Percentiles rank a stretch among this genome's conserved stretches.
These are phyloP conservation scores for Mizuhopecten yessoensis DNA, from an alignment of 1,140 invertebrate species.

Conservation along the genomic window DNA sequence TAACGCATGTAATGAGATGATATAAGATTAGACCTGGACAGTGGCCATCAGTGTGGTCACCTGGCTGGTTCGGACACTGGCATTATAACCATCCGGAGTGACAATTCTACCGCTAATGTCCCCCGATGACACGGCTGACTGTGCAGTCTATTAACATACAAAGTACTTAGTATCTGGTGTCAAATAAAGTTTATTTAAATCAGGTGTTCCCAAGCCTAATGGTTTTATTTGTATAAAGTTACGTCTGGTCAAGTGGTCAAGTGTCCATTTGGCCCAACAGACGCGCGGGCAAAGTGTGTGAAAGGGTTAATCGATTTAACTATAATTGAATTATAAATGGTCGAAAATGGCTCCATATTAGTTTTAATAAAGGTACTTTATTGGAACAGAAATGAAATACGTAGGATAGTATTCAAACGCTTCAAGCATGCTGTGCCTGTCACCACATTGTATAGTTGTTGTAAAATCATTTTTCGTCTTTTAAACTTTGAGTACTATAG, in stretches of 20 bases:
- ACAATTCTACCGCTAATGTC: background rate
- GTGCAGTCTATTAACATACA: background rate
- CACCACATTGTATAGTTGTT: background rate
- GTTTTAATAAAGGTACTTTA: background rate
- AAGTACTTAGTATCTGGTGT: background rate
- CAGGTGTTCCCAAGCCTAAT: background rate
- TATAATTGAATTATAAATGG: slow-evolving; percentile 29
- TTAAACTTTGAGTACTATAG: too few relatives aligned
- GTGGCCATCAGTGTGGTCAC: background rate
- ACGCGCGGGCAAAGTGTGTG: background rate
- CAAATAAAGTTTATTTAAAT: slow-evolving; percentile 8
- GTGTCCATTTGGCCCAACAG: background rate
- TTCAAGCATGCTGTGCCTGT: background rate
- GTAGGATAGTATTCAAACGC: background rate
- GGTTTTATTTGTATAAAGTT: slow-evolving; percentile 10
- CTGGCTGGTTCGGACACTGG: background rate
- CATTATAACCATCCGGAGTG: background rate
- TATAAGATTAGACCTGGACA: background rate
- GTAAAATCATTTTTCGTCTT: too few relatives aligned
- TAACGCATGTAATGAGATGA: background rate
- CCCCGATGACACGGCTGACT: background rate
- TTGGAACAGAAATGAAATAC: background rate
- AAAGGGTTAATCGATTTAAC: slow-evolving; percentile 20
- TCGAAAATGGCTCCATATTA: background rate
- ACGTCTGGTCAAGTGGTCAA: slow-evolving; percentile 18